These are phyloP conservation scores for Brachyrhaphis roseni DNA, from an alignment of 2,797 vertebrate genomes.

Conservation along the genomic window DNA sequence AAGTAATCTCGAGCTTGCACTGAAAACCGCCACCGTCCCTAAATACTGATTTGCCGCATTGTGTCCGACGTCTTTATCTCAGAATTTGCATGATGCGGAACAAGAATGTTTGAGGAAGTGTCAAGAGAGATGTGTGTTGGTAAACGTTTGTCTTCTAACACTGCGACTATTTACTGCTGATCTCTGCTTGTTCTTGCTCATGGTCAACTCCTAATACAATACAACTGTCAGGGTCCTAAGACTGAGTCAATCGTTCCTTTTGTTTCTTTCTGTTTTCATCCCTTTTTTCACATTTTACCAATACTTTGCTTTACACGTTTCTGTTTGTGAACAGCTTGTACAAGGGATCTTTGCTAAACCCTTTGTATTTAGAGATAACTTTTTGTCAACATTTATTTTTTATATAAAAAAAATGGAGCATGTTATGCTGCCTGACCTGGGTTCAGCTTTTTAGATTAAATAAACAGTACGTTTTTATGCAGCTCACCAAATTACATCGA, in stretches of 20 bases:
- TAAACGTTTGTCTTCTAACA: conserved; percentile 47
- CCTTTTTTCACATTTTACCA: neutral
- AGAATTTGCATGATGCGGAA: conserved; percentile 51
- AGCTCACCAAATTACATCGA: neutral
- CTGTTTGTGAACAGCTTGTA: neutral
- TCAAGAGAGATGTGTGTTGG: conserved; percentile 41
- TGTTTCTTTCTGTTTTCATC: conserved; percentile 4
- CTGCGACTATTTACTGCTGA: conserved; percentile 80
- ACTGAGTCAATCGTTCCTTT: conserved; percentile 76
- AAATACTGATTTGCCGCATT: conserved; percentile 62
- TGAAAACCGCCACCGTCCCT: conserved; percentile 52
- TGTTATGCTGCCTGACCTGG: conserved; percentile 9
- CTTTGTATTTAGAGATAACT: neutral
- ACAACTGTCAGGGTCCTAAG: conserved; percentile 85
- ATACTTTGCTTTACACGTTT: neutral
- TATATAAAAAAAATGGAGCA: no score
- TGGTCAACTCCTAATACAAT: conserved; percentile 87
- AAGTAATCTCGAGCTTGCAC: conserved; percentile 53
- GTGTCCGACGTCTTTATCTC: conserved; percentile 43
- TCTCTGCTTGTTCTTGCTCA: conserved; percentile 73
- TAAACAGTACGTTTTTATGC: neutral
- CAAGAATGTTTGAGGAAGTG: conserved; percentile 59
- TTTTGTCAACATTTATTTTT: neutral
- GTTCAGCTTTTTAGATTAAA: neutral
- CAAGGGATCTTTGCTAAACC: neutral